Percentiles rank a stretch among this genome's conserved stretches.
Conservation (phyloP, 2,888 invertebrate genomes). For the Andrena chrysosceles region DNA sequence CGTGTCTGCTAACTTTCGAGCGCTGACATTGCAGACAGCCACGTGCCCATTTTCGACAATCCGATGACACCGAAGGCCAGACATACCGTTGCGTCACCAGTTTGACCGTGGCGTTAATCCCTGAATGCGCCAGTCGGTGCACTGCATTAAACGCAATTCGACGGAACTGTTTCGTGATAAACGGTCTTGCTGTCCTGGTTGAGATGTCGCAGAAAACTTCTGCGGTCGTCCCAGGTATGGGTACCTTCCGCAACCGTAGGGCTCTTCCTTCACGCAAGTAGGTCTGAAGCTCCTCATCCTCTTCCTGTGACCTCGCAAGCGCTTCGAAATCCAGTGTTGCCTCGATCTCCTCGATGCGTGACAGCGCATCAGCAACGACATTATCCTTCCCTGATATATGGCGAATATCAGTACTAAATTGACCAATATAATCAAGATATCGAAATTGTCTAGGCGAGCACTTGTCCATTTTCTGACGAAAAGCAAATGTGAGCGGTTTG, state of each 20-base stretch:
- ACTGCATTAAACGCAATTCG: neutral
- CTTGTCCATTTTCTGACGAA: conserved; percentile 58
- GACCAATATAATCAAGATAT: conserved; percentile 61
- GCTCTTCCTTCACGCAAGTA: neutral
- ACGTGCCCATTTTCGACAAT: no score
- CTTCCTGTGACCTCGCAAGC: neutral
- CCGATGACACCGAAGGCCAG: no score
- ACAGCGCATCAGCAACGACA: conserved; percentile 26
- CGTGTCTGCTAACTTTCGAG: neutral
- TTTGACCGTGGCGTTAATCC: neutral
- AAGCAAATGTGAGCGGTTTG: conserved; percentile 22
- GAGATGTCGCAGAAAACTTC: neutral
- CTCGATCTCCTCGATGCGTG: conserved; percentile 11
- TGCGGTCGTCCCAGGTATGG: neutral
- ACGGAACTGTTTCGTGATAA: neutral
- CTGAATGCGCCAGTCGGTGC: neutral
- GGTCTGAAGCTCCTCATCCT: neutral
- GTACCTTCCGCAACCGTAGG: neutral
- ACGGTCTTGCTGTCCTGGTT: neutral
- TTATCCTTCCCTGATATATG: conserved; percentile 31
- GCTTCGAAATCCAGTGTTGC: neutral
- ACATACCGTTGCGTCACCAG: neutral
- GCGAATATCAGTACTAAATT: conserved; percentile 35
- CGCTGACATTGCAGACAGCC: neutral
- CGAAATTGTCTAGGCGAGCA: conserved; percentile 67